A percentile compares a stretch with the other conserved stretches of the same genome.
Conservation (phyloP, 2,113 vertebrate genomes). For the Scolopax mira region DNA sequence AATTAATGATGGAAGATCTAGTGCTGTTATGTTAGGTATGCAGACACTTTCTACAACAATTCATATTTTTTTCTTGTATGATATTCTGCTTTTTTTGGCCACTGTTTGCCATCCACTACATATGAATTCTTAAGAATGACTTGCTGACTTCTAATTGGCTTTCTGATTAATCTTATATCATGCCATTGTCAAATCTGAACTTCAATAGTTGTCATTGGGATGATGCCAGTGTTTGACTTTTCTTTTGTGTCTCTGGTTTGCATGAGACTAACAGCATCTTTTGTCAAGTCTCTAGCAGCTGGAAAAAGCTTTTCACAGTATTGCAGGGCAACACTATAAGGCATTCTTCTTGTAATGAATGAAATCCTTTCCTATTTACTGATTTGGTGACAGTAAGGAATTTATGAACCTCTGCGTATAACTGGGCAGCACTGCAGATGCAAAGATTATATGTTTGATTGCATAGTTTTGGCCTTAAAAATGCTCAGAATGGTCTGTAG, state of each 20-base stretch:
- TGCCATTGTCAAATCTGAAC: neutral
- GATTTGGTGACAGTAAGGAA: neutral
- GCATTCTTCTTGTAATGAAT: neutral
- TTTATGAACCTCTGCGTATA: neutral
- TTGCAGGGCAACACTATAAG: neutral
- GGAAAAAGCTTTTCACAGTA: neutral
- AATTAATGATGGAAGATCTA: neutral
- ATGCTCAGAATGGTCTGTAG: neutral
- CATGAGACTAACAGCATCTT: neutral
- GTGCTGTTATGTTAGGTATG: neutral
- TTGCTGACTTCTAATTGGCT: neutral
- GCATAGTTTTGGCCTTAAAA: neutral
- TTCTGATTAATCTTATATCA: neutral
- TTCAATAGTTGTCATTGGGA: neutral
- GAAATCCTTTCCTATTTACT: neutral
- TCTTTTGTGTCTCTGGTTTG: neutral
- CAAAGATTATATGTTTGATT: neutral
- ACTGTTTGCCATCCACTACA: neutral
- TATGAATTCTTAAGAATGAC: neutral
- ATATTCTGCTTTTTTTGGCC: neutral
- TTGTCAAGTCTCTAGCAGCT: neutral
- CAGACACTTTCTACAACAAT: neutral
- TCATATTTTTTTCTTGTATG: neutral
- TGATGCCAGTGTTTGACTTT: neutral
- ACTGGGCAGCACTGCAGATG: neutral